Evolutionary conservation across 2,113 vertebrate genomes (phyloP).

Genomic region (Orientallactaga bullata): DNA sequence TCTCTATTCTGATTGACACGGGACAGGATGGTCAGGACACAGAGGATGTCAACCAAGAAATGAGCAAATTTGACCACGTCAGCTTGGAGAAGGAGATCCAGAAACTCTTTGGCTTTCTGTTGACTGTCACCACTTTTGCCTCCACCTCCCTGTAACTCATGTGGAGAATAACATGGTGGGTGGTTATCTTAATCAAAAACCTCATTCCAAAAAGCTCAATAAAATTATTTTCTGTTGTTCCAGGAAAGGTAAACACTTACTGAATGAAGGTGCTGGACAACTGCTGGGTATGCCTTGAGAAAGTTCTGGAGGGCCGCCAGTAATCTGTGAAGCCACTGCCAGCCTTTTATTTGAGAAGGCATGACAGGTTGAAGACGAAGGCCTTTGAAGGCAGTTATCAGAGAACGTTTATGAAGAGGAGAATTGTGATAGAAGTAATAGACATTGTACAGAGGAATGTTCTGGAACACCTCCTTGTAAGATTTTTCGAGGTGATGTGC

Average conservation of each 20-base stretch:
- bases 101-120: slow-evolving; percentile 74
- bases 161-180: not conserved
- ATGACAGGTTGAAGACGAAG: slow-evolving; percentile 74
- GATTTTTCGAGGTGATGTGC: slow-evolving; percentile 78
- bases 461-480: slow-evolving; percentile 75
- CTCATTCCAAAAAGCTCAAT: not conserved
- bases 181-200: not conserved
- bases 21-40: slow-evolving; percentile 82
- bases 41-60: slow-evolving; percentile 82
- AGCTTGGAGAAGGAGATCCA: slow-evolving; percentile 76
- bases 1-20: slow-evolving; percentile 68
- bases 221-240: not conserved
- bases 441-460: slow-evolving; percentile 59
- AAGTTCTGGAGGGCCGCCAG: slow-evolving; percentile 82
- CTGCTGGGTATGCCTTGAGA: slow-evolving; percentile 82
- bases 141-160: slow-evolving; percentile 68
- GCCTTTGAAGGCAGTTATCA: slow-evolving; percentile 67
- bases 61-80: slow-evolving; percentile 80
- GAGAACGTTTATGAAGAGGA: slow-evolving; percentile 72
- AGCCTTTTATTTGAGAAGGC: slow-evolving; percentile 76
- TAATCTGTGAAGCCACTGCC: slow-evolving; percentile 78
- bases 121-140: slow-evolving; percentile 40
- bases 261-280: slow-evolving; percentile 80
- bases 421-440: slow-evolving; percentile 80
- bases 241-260: slow-evolving; percentile 77